Percentiles rank a stretch among this genome's conserved stretches.
These are phyloP conservation scores for Zaprionus tsacasi DNA, from an alignment of 1,140 invertebrate genomes.

Conservation along the genomic window DNA sequence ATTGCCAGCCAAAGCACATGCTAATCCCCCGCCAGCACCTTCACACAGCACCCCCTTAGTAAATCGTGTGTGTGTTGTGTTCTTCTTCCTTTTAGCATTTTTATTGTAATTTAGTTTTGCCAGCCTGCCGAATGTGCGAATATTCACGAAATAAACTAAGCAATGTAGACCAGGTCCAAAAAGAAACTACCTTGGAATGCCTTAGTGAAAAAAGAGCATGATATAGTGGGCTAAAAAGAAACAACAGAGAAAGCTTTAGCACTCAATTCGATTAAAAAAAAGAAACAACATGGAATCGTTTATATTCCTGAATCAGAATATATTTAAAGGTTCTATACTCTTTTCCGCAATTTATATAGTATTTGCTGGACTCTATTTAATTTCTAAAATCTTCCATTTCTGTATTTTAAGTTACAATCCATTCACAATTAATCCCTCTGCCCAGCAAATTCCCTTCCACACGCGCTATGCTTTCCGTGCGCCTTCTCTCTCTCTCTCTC, in stretches of 20 bases:
- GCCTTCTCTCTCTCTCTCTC: neutral
- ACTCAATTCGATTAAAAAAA: neutral
- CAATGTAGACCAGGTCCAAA: slow-evolving; percentile 23
- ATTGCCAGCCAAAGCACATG: slow-evolving; percentile 68
- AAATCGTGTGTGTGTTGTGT: slow-evolving; percentile 32
- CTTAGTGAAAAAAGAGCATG: neutral
- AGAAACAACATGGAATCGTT: too few relatives aligned
- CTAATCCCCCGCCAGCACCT: slow-evolving; percentile 33
- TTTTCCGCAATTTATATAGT: too few relatives aligned
- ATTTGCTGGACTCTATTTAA: neutral
- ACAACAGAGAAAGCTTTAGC: neutral
- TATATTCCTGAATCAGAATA: too few relatives aligned
- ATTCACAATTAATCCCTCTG: slow-evolving; percentile 7
- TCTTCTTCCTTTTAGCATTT: slow-evolving; percentile 39
- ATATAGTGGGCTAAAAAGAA: neutral
- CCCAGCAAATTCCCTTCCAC: slow-evolving; percentile 16
- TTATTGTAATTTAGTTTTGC: slow-evolving; percentile 69
- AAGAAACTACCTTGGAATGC: slow-evolving; percentile 45
- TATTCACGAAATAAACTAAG: slow-evolving; percentile 40
- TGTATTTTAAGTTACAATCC: neutral
- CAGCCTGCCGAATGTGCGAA: slow-evolving; percentile 32
- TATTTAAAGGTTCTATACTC: too few relatives aligned
- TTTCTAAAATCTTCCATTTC: neutral
- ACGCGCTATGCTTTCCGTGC: neutral
- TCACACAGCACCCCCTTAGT: slow-evolving; percentile 7